Conservation (phyloP, 2,113 vertebrate genomes). For the Bettongia penicillata region DNA sequence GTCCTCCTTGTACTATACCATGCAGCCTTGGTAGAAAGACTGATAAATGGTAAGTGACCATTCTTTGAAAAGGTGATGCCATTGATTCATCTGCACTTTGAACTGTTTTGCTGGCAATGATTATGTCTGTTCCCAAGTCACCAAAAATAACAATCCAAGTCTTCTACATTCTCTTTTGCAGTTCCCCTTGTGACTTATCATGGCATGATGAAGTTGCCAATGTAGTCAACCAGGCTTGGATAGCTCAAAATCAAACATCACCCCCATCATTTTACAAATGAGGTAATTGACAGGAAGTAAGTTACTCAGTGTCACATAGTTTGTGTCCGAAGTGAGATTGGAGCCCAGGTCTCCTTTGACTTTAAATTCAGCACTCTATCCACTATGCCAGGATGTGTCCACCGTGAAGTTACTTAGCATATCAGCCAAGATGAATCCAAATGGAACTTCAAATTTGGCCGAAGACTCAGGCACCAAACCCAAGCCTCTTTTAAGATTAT, state of each 20-base stretch:
- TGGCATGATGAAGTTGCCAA: not conserved
- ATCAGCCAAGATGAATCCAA: not conserved
- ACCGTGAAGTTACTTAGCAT: not conserved
- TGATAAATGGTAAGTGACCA: not conserved
- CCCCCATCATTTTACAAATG: too few species aligned
- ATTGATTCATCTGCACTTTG: not conserved
- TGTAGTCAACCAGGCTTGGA: not conserved
- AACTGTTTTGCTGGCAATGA: not conserved
- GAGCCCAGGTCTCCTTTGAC: too few species aligned
- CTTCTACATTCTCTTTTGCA: not conserved
- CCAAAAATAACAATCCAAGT: not conserved
- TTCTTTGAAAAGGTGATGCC: not conserved
- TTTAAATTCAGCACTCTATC: too few species aligned
- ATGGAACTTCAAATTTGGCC: not conserved
- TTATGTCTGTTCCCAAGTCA: not conserved
- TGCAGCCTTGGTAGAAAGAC: not conserved
- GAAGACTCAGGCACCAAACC: not conserved
- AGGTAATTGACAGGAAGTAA: too few species aligned
- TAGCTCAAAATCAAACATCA: not conserved
- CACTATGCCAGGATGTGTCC: too few species aligned
- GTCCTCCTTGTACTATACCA: not conserved
- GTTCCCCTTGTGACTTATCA: not conserved
- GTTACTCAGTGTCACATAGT: not conserved
- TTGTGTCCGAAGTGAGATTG: not conserved
- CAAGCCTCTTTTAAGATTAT: not conserved